Conservation (phyloP, 1,140 invertebrate species). For the Cephus cinctus region DNA sequence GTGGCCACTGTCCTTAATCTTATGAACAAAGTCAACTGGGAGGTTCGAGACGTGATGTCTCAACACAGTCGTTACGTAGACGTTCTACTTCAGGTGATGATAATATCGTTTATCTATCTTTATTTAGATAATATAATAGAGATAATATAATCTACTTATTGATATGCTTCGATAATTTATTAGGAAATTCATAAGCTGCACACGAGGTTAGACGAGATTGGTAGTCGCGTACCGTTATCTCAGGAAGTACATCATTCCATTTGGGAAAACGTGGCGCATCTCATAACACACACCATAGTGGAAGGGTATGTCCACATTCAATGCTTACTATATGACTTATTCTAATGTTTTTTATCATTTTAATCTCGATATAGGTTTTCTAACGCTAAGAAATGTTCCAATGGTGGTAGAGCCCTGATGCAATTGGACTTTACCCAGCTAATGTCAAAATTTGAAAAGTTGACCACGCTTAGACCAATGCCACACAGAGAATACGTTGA, state of each 20-base stretch:
- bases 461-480: conserved; percentile 79
- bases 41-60: conserved; percentile 92
- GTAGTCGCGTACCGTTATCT: conserved; percentile 68
- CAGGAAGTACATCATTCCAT: conserved; percentile 68
- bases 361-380: conserved; percentile 66
- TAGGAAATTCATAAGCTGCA: conserved; percentile 80
- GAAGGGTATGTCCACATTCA: conserved; percentile 74
- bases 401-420: conserved; percentile 95
- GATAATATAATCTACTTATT: background rate
- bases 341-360: background rate
- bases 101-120: conserved; percentile 8
- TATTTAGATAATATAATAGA: background rate
- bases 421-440: conserved; percentile 97
- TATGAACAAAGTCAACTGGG: conserved; percentile 96
- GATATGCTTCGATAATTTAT: conserved; percentile 12
- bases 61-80: conserved; percentile 92
- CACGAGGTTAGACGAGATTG: conserved; percentile 71
- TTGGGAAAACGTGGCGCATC: conserved; percentile 85
- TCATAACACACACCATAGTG: conserved; percentile 83
- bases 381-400: conserved; percentile 90
- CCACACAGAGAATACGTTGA: conserved; percentile 91
- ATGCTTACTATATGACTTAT: background rate
- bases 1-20: conserved; percentile 72
- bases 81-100: conserved; percentile 62
- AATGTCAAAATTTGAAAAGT: conserved; percentile 84